Percentiles rank a stretch among this genome's conserved stretches.
Evolutionary conservation across 92 coral and sea anemone genomes (phyloP).

Genomic region (Parazoanthus darwini): DNA sequence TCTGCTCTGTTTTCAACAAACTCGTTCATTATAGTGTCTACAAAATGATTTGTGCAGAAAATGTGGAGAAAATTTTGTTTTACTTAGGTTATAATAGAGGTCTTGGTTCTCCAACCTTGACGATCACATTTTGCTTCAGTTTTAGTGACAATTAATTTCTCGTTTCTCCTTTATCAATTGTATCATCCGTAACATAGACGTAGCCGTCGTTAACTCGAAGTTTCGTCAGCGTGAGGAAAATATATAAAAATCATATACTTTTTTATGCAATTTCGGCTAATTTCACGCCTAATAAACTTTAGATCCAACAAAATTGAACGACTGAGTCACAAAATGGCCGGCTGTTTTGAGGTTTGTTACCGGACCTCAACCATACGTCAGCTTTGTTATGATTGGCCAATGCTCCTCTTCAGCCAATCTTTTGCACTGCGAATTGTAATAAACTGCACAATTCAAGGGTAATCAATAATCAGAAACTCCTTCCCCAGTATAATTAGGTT

Average conservation of each 20-base stretch:
- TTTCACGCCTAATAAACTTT: too few species aligned
- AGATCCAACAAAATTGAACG: neutral
- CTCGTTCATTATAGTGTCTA: too few species aligned
- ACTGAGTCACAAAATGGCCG: neutral
- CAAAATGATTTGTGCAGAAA: neutral
- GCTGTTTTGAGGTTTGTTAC: neutral
- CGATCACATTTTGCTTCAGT: neutral
- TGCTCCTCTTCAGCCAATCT: neutral
- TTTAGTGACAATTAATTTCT: too few species aligned
- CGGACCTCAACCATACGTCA: neutral
- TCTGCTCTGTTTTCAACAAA: too few species aligned
- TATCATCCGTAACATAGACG: neutral
- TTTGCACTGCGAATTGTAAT: neutral
- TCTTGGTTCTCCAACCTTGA: neutral
- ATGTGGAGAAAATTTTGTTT: neutral
- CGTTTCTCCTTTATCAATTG: neutral
- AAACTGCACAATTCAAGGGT: neutral
- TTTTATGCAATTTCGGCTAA: too few species aligned
- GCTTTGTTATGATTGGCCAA: neutral
- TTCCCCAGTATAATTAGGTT: neutral
- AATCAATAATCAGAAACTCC: too few species aligned
- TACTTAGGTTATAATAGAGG: too few species aligned
- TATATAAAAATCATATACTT: too few species aligned
- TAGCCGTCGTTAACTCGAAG: neutral
- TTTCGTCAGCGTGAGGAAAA: neutral